Base-by-base conservation (phyloP, 2,888 invertebrate species). In the Drosophila demipolita region DNA sequence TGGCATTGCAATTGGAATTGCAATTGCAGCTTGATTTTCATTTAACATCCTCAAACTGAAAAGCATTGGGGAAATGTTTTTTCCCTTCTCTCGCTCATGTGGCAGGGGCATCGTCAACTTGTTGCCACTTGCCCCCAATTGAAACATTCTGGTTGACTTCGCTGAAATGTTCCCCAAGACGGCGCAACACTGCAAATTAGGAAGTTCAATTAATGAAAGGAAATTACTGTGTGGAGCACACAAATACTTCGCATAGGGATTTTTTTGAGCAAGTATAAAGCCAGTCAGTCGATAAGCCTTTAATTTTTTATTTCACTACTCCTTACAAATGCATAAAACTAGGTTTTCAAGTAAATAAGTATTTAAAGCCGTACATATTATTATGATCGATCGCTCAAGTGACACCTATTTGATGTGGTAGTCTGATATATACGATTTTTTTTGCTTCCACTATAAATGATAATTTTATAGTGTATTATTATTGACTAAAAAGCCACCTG, bases 11-110 rank as follows among this genome's bases (percentile, higher is more conserved):
- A 45, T 45, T 78, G 82, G 72, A 45, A 45, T 45, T 23, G 45
- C 45, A 69, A 69, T 82, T 87, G 79, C 72, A 82, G 82, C 79
- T 82, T 82, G 82, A 87, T 82, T 82, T 84, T 75, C 83, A 82
- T 87, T 82, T 78, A 71, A 75, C 62, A 63, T 72, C 64, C 72
- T 33, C 66, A 50, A 66, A 77, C 61, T 60, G 82, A 52, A 52
- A 79, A 55, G 66, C 68, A 55, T 69, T 75, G 82, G 54, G 63
- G 53, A 75, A 80, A 75, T 87, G 82, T 74, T 78, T 70, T 80
- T 69, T 29, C 29, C 23, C 45, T 8, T 54, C 78, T 80, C 63
- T 68, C 57, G 54, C 70, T 53, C 54, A 57, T 68, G 66, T 55
- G 52, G 61, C 52, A 15, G 49, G n/a, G 42, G 23, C 67, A 40